phyloP scores from a whole-genome alignment of 2,888 invertebrate genomes.

The Smittia aterrima region DNA sequence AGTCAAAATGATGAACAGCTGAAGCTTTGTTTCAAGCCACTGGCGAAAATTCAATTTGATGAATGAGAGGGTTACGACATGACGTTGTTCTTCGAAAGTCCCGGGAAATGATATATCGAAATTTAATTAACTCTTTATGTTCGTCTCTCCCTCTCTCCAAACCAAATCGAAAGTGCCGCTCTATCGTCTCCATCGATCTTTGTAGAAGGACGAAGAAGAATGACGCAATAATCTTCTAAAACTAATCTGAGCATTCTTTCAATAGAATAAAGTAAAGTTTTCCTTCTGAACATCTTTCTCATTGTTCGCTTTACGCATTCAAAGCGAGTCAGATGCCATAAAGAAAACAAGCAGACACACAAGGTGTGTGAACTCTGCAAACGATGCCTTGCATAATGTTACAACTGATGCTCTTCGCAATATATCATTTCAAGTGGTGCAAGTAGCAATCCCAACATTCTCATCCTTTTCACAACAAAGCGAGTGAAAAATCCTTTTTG shows the following conservation, averaged over 20 bases:
- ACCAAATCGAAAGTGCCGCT: neutral
- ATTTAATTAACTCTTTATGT: conserved; percentile 38
- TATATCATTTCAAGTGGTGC: conserved; percentile 34
- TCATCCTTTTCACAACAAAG: conserved; percentile 23
- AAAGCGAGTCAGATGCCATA: neutral
- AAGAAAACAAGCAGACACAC: neutral
- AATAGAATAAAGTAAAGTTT: neutral
- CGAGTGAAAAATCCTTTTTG: conserved; percentile 12
- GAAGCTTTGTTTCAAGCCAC: conserved; percentile 8
- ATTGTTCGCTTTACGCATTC: neutral
- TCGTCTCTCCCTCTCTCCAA: neutral
- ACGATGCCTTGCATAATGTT: conserved; percentile 18
- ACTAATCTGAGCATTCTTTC: neutral
- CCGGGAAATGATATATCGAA: conserved; percentile 35
- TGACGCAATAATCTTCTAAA: conserved; percentile 2
- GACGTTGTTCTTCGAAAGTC: neutral
- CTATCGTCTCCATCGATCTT: neutral
- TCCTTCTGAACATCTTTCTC: conserved; percentile 7
- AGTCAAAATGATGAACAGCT: neutral
- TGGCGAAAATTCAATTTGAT: neutral
- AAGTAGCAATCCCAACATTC: neutral
- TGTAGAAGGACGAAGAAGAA: neutral
- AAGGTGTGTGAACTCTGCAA: conserved; percentile 16
- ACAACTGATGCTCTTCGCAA: conserved; percentile 21
- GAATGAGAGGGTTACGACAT: neutral